phyloP scores from a whole-genome alignment of 2,888 invertebrate species.

The Tinea semifulvella region DNA sequence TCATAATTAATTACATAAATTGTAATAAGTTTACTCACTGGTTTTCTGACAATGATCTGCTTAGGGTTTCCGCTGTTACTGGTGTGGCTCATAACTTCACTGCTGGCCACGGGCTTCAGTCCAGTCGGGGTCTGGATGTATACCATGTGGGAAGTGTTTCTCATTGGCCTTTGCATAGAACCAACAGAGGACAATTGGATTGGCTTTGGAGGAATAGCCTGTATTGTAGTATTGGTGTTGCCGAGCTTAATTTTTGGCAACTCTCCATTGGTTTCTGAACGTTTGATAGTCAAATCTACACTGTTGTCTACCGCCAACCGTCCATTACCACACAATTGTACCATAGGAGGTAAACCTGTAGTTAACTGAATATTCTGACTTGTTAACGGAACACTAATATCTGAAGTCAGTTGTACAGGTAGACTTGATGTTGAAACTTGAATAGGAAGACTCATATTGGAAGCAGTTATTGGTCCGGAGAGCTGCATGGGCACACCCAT shows the following conservation, averaged over 20 bases:
- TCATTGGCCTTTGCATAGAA: background rate
- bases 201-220: background rate
- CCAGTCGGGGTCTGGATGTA: constrained; percentile 68
- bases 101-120: constrained; percentile 53
- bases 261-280: background rate
- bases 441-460: constrained; percentile 50
- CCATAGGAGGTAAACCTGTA: background rate
- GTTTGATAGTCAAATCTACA: background rate
- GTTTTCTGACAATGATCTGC: constrained; percentile 60
- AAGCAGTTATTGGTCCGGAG: constrained; percentile 43
- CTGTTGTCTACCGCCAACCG: background rate
- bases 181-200: background rate
- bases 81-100: constrained; percentile 56
- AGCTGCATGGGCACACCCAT: constrained; percentile 53
- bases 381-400: background rate
- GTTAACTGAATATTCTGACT: background rate
- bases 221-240: background rate
- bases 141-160: constrained; percentile 53
- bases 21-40: too few relatives aligned
- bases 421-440: constrained; percentile 49
- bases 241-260: constrained; percentile 2
- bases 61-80: constrained; percentile 59
- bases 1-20: too few relatives aligned
- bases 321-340: background rate
- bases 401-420: constrained; percentile 34